phyloP scores from a whole-genome alignment of 2,113 vertebrate species.

The Pseudorectes ferrugineus region DNA sequence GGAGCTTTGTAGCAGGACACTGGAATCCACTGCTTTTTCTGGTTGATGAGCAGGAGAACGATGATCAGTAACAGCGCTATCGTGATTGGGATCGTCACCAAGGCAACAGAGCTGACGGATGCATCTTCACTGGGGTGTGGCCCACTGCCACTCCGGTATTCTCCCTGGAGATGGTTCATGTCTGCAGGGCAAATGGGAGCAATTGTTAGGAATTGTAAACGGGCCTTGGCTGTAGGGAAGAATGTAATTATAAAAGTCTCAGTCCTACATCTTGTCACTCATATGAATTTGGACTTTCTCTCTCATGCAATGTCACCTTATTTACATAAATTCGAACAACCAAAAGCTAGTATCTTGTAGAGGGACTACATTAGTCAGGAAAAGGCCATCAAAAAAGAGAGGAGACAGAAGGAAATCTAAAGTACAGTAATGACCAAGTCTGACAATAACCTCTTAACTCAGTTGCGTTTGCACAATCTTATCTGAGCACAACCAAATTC shows the following conservation, averaged over 20 bases:
- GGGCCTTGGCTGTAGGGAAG: neutral
- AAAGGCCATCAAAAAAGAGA: neutral
- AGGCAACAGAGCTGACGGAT: conserved; percentile 74
- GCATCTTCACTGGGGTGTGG: conserved; percentile 63
- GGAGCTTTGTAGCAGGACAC: conserved; percentile 86
- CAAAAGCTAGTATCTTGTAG: neutral
- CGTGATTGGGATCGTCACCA: conserved; percentile 79
- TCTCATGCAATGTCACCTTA: neutral
- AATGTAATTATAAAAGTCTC: neutral
- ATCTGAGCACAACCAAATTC: neutral
- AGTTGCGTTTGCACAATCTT: neutral
- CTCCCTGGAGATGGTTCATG: conserved; percentile 80
- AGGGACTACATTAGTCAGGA: neutral
- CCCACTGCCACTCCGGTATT: conserved; percentile 72
- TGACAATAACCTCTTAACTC: neutral
- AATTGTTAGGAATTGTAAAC: neutral
- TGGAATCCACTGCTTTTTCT: conserved; percentile 87
- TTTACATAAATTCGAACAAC: neutral
- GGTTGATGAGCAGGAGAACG: conserved; percentile 80
- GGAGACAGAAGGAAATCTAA: neutral
- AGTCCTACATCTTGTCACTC: neutral
- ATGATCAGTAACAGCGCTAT: conserved; percentile 77
- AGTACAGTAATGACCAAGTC: neutral
- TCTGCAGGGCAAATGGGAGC: conserved; percentile 64
- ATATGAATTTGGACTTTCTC: neutral